Conservation (phyloP, 2,797 vertebrate species). For the Mormyrus hasselquistii region DNA sequence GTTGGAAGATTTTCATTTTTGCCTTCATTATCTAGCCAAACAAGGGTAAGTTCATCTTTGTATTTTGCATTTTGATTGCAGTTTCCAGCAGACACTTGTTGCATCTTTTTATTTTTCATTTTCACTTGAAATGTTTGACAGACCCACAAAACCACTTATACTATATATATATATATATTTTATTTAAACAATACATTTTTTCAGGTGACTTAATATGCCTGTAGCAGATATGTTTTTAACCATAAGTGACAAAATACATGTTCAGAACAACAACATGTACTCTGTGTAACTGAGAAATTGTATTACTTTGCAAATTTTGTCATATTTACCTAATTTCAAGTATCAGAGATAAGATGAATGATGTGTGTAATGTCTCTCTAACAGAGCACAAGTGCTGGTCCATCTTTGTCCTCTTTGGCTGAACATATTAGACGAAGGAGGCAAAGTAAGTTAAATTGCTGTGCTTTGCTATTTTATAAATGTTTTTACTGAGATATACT, state of each 20-base stretch:
- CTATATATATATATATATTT: not conserved
- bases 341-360: conserved; percentile 42
- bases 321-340: not conserved
- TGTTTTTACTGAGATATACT: not conserved
- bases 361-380: not conserved
- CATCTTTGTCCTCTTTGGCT: conserved; percentile 35
- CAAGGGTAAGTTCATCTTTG: conserved; percentile 39
- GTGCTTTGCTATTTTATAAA: not conserved
- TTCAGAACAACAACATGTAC: not conserved
- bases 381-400: not conserved
- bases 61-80: not conserved
- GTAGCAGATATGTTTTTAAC: not conserved
- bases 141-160: not conserved
- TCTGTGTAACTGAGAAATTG: not conserved
- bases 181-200: not conserved
- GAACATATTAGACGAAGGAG: conserved; percentile 27
- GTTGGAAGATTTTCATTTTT: conserved; percentile 12
- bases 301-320: not conserved
- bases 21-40: conserved; percentile 12
- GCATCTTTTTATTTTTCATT: not conserved
- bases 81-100: not conserved
- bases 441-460: conserved; percentile 34
- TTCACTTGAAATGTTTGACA: not conserved
- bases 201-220: not conserved
- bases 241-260: not conserved